Conservation (phyloP, 2,797 vertebrate species). For the Sylvia borin region DNA sequence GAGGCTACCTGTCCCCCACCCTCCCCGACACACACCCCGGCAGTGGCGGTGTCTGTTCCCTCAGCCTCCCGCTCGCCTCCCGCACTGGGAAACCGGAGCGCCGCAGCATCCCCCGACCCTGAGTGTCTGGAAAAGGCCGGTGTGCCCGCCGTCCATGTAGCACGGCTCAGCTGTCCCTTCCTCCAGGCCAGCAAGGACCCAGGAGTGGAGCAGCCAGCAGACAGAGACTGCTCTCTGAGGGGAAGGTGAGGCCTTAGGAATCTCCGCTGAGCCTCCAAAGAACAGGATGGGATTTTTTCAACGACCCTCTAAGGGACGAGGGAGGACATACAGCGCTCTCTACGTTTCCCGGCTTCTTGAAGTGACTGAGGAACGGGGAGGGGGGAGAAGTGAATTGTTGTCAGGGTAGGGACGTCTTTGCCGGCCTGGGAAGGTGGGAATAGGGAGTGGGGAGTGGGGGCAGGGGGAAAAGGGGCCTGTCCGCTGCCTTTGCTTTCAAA, state of each 20-base stretch:
- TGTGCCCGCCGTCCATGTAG: not conserved
- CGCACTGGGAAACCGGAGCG: not conserved
- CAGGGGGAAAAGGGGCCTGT: constrained; percentile 41
- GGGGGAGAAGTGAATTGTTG: not conserved
- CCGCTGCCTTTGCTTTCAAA: constrained; percentile 76
- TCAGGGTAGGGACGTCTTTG: not conserved
- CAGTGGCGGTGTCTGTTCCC: not conserved
- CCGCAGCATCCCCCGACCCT: not conserved
- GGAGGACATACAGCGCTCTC: not conserved
- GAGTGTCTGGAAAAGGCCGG: not conserved
- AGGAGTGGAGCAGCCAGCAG: not conserved
- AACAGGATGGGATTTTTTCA: not conserved
- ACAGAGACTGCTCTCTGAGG: not conserved
- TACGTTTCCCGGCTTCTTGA: not conserved
- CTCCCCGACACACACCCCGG: not conserved
- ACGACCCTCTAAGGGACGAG: not conserved
- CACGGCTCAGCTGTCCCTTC: not conserved
- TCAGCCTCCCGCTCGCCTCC: not conserved
- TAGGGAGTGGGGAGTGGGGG: not conserved
- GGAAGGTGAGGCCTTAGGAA: not conserved
- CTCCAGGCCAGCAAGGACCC: not conserved
- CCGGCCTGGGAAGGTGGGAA: not conserved
- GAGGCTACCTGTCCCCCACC: not conserved
- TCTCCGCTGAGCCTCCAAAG: not conserved
- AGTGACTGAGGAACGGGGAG: not conserved